Evolutionary conservation across 2,797 vertebrate species (phyloP), one percentile per base, ranked within the genome.

Genomic region (Paedocypris micromegethes): DNA sequence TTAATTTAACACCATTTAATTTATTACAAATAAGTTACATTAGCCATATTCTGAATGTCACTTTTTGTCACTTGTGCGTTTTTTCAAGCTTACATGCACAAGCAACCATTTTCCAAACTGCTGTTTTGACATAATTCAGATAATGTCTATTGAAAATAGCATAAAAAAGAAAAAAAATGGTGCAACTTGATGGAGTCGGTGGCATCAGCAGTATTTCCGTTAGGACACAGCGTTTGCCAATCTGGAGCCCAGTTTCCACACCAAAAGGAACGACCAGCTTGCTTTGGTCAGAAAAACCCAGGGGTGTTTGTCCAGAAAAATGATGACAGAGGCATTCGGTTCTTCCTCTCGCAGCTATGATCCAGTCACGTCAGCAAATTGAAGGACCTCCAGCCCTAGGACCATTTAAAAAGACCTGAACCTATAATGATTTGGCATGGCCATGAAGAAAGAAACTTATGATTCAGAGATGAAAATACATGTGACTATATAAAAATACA

Each of bases 291-390:
- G 66, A 58, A 70, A 67, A 47, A 83, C 85, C 77, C 83, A 4
- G 38, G 80, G 73, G 85, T 67, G 75, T 75, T 64, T 81, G 72
- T 80, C 72, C 77, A 77, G 74, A 5, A 84, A 83, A 75, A 52
- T 76, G 85, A 86, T 88, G 87, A 88, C 78, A 43, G 77, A 73
- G 81, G 80, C 68, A 78, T 86, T 85, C 72, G 68, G 74, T 72
- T 54, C 56, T 74, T 66, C 23, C 55, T 8, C 75, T 84, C 75
- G 80, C 86, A 86, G 86, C 76, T 66, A 64, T 4, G 72, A 73
- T 73, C 80, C 75, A 79, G 78, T 70, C 69, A 80, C 66, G 81
- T 88, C 86, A 87, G 84, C 87, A 83, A 51, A 46, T 46, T 75
- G 65, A 78, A 81, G 81, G 83, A 82, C 80, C 77, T 70, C 9